Base-by-base conservation (phyloP, 2,888 invertebrate genomes). In the Spilosoma lubricipeda region DNA sequence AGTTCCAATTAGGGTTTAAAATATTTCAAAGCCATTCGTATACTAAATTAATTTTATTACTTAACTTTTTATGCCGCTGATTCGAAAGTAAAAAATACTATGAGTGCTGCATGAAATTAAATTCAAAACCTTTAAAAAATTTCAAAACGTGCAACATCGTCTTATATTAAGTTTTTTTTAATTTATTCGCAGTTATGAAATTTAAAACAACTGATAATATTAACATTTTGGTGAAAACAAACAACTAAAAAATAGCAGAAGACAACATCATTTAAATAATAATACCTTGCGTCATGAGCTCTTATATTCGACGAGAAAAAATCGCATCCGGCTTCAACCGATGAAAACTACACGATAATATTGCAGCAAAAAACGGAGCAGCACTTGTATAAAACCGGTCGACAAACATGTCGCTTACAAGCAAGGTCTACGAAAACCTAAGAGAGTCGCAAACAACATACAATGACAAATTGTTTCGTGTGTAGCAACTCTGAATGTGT, bases 271-370 rank as follows among this genome's bases (percentile, higher is more conserved):
- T 89, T 89, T 87, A 86, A 91, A 91, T 88, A 90, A 80, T 84
- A 79, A 80, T 84, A 79, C 86, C 83, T 94, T 91, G 84, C 94
- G 93, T 94, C 94, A 94, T 86, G 84, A 84, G 70, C 75, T 81
- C 83, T 83, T 82, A 86, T 85, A 80, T 78, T 87, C 87, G 87
- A 87, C 88, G 88, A 85, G 89, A 91, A 92, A 93, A 93, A 91
- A 89, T 80, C 86, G 90, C 89, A 94, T 94, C 94, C 94, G 94
- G 94, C 91, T 94, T 86, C 77, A 85, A 81, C 81, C 79, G 84
- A 88, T 86, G 85, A 90, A 90, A 91, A 90, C 86, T 88, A 82
- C 82, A 83, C 84, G 87, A 89, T 90, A 91, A 88, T 82, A 80
- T 78, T 82, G 83, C 81, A 81, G 85, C 85, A 89, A 90, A 90